Evolutionary conservation across 2,797 vertebrate genomes (phyloP).

Genomic region (Karalla daura): DNA sequence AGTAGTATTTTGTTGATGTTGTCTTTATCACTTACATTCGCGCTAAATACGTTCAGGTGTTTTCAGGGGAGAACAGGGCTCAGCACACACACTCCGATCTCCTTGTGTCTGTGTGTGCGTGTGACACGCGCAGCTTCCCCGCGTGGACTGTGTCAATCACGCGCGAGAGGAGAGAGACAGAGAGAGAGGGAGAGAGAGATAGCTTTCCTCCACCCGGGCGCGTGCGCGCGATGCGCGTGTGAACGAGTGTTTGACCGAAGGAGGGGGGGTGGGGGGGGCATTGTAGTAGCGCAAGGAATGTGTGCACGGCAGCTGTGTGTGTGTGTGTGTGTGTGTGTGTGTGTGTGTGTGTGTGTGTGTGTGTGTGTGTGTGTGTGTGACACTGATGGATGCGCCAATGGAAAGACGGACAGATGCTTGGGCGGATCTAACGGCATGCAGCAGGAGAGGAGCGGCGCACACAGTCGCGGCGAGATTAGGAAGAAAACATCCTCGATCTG

Average conservation of each 20-base stretch:
- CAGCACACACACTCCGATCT: slow-evolving; percentile 1
- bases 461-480: slow-evolving; percentile 78
- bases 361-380: slow-evolving; percentile 80
- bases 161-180: slow-evolving; percentile 42
- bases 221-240: slow-evolving; percentile 36
- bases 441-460: slow-evolving; percentile 79
- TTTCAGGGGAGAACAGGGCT: too few species aligned
- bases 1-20: too few species aligned
- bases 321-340: slow-evolving; percentile 71
- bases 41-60: too few species aligned
- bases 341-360: slow-evolving; percentile 73
- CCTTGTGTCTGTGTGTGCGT: too few species aligned
- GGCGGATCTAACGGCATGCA: slow-evolving; percentile 92
- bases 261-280: slow-evolving; percentile 63
- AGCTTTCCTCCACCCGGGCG: slow-evolving; percentile 47
- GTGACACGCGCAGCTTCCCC: slow-evolving; percentile 17
- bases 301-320: slow-evolving; percentile 62
- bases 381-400: slow-evolving; percentile 97
- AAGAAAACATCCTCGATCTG: slow-evolving; percentile 79
- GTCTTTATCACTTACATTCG: too few species aligned
- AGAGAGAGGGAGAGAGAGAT: too few species aligned
- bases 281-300: slow-evolving; percentile 77
- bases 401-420: slow-evolving; percentile 97
- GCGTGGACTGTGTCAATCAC: slow-evolving; percentile 65
- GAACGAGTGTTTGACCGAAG: slow-evolving; percentile 64